phyloP scores from a whole-genome alignment of 2,888 invertebrate species.

The Limnephilus auricula region DNA sequence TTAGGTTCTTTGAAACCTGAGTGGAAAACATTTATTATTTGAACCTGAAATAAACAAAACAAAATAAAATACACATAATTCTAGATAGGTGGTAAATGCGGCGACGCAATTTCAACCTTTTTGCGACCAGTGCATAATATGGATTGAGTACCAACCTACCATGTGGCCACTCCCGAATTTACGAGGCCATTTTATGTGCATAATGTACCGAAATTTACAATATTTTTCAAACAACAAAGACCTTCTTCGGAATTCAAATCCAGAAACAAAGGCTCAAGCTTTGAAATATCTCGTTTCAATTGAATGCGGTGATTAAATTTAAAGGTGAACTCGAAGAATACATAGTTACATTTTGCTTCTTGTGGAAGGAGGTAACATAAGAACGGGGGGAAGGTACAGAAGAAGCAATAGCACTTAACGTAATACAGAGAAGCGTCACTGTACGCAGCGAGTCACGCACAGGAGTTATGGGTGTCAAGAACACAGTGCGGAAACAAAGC shows the following conservation, averaged over 20 bases:
- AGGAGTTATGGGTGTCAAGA: slow-evolving; percentile 32
- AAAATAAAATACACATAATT: too few species aligned
- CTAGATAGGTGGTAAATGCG: too few species aligned
- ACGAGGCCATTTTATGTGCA: not conserved
- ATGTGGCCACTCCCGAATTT: too few species aligned
- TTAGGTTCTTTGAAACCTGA: too few species aligned
- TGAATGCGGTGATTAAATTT: not conserved
- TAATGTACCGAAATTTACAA: not conserved
- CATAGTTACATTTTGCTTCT: not conserved
- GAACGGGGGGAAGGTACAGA: not conserved
- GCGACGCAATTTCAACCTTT: too few species aligned
- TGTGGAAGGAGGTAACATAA: not conserved
- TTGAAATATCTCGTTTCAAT: not conserved
- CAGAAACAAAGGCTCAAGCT: not conserved
- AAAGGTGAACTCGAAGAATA: not conserved
- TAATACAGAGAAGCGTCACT: slow-evolving; percentile 4
- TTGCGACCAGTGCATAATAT: too few species aligned
- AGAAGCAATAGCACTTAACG: not conserved
- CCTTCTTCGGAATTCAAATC: not conserved
- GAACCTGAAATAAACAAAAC: not conserved
- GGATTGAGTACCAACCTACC: too few species aligned
- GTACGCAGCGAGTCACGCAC: slow-evolving; percentile 16
- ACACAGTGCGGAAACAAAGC: slow-evolving; percentile 28
- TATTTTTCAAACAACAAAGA: not conserved
- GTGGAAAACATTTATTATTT: too few species aligned